phyloP scores from a whole-genome alignment of 1,140 invertebrate genomes.

The Proales similis region DNA sequence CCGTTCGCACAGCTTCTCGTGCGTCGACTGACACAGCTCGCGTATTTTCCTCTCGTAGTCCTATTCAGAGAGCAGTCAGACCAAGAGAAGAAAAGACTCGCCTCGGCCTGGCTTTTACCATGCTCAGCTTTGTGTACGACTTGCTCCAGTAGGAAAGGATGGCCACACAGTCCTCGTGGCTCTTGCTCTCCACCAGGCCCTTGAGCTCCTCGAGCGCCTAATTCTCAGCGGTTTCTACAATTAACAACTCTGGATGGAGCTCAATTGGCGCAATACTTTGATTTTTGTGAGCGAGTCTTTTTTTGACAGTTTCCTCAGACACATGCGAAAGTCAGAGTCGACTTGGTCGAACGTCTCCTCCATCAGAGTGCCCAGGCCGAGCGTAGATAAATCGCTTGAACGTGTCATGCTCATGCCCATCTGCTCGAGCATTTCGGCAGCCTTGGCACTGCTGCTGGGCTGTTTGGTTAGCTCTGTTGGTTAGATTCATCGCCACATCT shows the following conservation, averaged over 20 bases:
- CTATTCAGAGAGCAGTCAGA: too few relatives aligned
- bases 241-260: background rate
- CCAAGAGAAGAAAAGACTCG: background rate
- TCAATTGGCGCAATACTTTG: slow-evolving; percentile 62
- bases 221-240: background rate
- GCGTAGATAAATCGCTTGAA: too few relatives aligned
- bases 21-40: slow-evolving; percentile 60
- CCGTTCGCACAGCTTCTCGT: slow-evolving; percentile 61
- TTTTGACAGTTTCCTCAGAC: slow-evolving; percentile 62
- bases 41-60: slow-evolving; percentile 57
- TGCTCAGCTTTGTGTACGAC: slow-evolving; percentile 19
- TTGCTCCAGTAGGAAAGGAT: slow-evolving; percentile 25
- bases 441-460: slow-evolving; percentile 36
- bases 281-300: slow-evolving; percentile 75
- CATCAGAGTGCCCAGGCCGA: slow-evolving; percentile 23
- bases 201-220: slow-evolving; percentile 19
- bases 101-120: background rate
- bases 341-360: slow-evolving; percentile 31
- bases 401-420: slow-evolving; percentile 13
- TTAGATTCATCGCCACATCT: background rate
- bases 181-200: slow-evolving; percentile 3
- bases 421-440: slow-evolving; percentile 28
- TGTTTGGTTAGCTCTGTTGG: background rate
- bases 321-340: slow-evolving; percentile 51
- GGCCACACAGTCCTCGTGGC: background rate